Conservation (phyloP, 1,140 invertebrate genomes). For the Diorhabda carinulata region DNA sequence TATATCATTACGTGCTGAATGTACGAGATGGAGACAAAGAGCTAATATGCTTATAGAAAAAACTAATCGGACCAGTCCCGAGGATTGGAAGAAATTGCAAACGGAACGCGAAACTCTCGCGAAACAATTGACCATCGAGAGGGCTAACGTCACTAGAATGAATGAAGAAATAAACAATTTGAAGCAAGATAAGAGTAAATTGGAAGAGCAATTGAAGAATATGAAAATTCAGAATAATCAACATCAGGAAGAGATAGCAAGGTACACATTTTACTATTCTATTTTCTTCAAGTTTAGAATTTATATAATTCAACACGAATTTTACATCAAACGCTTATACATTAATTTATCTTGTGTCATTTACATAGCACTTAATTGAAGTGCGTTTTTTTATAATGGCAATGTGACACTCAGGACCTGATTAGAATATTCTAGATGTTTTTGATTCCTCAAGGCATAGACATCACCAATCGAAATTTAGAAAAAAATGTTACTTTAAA, state of each 20-base stretch:
- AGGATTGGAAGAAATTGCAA: conserved; percentile 86
- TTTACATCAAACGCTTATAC: no score
- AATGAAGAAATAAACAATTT: conserved; percentile 60
- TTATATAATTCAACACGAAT: no score
- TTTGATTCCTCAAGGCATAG: no score
- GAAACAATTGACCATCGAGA: conserved; percentile 70
- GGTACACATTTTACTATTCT: conserved; percentile 16
- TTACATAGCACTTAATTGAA: no score
- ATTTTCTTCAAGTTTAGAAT: no score
- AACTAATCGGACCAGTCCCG: conserved; percentile 84
- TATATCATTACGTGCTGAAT: conserved; percentile 65
- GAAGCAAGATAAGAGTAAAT: conserved; percentile 65
- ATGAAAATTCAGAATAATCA: conserved; percentile 55
- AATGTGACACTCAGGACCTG: no score
- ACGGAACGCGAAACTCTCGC: conserved; percentile 73
- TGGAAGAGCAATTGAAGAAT: conserved; percentile 68
- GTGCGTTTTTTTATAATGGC: no score
- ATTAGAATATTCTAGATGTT: no score
- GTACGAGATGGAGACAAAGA: conserved; percentile 70
- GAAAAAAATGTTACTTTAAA: no score
- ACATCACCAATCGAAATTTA: no score
- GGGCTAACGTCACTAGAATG: conserved; percentile 63
- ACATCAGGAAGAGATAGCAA: conserved; percentile 52
- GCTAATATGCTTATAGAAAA: conserved; percentile 86
- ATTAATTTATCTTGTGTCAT: no score